Conservation (phyloP, 2,113 vertebrate genomes). For the Ailuropoda melanoleuca region DNA sequence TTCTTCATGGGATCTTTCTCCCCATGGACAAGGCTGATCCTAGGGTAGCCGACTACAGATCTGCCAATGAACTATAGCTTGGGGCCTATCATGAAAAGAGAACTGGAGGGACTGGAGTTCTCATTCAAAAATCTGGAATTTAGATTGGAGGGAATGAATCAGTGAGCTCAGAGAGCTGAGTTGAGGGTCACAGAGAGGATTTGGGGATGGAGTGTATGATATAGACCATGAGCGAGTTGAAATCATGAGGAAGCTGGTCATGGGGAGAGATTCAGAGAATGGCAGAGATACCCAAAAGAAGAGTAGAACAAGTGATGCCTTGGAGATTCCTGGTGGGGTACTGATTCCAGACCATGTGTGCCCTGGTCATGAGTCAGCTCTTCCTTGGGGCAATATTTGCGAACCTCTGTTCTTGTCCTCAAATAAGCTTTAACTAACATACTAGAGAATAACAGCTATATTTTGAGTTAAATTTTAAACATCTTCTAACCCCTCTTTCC, state of each 20-base stretch:
- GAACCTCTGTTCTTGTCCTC: not conserved
- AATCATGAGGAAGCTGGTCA: not conserved
- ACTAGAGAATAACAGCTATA: not conserved
- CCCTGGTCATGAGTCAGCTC: not conserved
- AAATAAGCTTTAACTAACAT: not conserved
- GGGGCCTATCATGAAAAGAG: not conserved
- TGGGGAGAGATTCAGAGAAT: not conserved
- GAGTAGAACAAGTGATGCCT: not conserved
- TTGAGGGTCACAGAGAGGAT: not conserved
- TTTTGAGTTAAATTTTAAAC: not conserved
- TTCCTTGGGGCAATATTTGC: not conserved
- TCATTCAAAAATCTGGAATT: not conserved
- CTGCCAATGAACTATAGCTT: not conserved
- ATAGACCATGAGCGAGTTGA: not conserved
- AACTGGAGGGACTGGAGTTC: not conserved
- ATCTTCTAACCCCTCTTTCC: not conserved
- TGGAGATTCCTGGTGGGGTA: no score
- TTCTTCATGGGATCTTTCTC: not conserved
- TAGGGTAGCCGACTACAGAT: not conserved
- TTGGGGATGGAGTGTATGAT: not conserved
- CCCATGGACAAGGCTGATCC: not conserved
- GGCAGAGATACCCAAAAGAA: not conserved
- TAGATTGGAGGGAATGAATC: not conserved
- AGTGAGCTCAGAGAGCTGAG: not conserved
- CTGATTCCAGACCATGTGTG: not conserved